Evolutionary conservation across 2,797 vertebrate genomes (phyloP), one percentile per base, ranked within the genome.

Genomic region (Alectoris magna): DNA sequence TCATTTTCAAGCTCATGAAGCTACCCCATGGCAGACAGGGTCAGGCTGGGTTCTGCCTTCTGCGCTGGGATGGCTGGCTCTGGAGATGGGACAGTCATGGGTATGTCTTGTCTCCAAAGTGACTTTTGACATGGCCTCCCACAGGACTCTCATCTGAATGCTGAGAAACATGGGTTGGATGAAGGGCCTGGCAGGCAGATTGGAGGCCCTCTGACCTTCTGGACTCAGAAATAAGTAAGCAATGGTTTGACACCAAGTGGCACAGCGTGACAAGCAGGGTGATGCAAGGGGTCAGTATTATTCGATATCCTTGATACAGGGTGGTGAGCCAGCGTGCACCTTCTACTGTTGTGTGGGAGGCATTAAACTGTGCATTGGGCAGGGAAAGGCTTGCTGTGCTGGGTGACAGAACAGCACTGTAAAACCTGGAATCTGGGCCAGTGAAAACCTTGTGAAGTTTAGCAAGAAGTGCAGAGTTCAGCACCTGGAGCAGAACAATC

Each of bases 221-320:
- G 51, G 56, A 24, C 27, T 88, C 16, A 21, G 63, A 56, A 46
- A 31, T 78, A 62, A n/a, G 63, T 34, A 46, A 43, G 60, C 36
- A 75, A n/a, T 17, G 44, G 18, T 36, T 75, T 29, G 4, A 24
- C 21, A 22, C 51, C 43, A n/a, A 29, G 43, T 38, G 55, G 55
- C 66, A 62, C 8, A 36, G 48, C 1, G 1, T 53, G 66, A 43
- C 38, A 46, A 34, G 69, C 22, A 18, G 18, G 60, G 63, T 5
- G 1, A n/a, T 91, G 13, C 18, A 53, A 76, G 18, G 19, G 12
- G 12, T 55, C 51, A 39, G 5, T 55, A 22, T 63, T 58, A 23
- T 58, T 68, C 0, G 1, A 21, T 38, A 19, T 58, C 43, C 21
- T 21, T 23, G 27, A 38, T 66, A 27, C 84, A 1, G 0, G 51